Evolutionary conservation across 2,888 invertebrate species (phyloP).

Genomic region (Aleiodes leptofemur): DNA sequence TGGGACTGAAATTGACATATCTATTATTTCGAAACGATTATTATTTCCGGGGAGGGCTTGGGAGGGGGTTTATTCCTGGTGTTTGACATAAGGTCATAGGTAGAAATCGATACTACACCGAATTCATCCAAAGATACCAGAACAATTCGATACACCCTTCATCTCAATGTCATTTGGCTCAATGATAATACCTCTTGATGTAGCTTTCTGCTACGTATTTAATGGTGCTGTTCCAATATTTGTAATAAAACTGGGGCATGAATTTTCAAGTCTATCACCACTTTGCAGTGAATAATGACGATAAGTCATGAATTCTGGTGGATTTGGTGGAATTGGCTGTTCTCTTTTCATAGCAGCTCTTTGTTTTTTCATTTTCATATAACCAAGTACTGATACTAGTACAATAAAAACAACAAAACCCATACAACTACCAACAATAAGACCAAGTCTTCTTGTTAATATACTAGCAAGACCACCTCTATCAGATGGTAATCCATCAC

Average conservation of each 20-base stretch:
- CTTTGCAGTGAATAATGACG: slow-evolving; percentile 84
- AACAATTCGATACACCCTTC: slow-evolving; percentile 65
- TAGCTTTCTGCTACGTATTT: slow-evolving; percentile 71
- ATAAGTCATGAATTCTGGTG: slow-evolving; percentile 89
- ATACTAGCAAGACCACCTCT: slow-evolving; percentile 85
- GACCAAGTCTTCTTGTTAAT: slow-evolving; percentile 87
- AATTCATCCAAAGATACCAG: slow-evolving; percentile 59
- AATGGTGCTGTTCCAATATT: slow-evolving; percentile 70
- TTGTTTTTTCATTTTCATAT: slow-evolving; percentile 90
- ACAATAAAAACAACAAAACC: slow-evolving; percentile 91
- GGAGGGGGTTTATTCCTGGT: background rate
- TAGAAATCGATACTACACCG: background rate
- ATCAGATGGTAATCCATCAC: slow-evolving; percentile 79
- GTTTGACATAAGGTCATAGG: slow-evolving; percentile 7
- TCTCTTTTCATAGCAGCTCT: slow-evolving; percentile 85
- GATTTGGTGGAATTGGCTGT: slow-evolving; percentile 79
- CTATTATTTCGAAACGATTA: slow-evolving; percentile 21
- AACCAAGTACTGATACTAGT: slow-evolving; percentile 88
- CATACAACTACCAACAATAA: slow-evolving; percentile 91
- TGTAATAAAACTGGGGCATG: slow-evolving; percentile 73
- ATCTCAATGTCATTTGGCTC: slow-evolving; percentile 67
- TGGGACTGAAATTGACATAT: slow-evolving; percentile 23
- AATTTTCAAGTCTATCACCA: slow-evolving; percentile 76
- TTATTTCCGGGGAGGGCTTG: background rate
- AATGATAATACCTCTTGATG: slow-evolving; percentile 43